These are phyloP conservation scores for Moxostoma hubbsi DNA, from an alignment of 2,797 vertebrate species.

Conservation along the genomic window DNA sequence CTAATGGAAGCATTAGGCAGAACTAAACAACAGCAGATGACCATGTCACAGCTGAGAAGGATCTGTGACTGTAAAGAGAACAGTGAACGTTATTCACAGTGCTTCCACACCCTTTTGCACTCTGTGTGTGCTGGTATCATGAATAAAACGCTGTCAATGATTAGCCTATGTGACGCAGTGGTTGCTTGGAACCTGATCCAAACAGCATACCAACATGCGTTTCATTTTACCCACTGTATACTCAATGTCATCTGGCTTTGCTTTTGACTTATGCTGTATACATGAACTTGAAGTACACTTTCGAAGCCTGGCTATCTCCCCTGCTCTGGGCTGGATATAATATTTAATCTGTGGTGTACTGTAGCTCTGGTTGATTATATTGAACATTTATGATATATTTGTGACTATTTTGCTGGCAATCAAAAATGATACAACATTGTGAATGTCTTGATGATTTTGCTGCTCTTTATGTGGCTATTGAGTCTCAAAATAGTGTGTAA, in stretches of 20 bases:
- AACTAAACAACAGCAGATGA: not conserved
- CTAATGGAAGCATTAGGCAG: not conserved
- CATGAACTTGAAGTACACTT: no score
- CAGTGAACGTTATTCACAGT: not conserved
- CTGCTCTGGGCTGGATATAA: not conserved
- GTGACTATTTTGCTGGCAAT: not conserved
- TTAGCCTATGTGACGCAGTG: slow-evolving; percentile 61
- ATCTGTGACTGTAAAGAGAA: slow-evolving; percentile 7
- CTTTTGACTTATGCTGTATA: slow-evolving; percentile 9
- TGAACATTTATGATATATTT: not conserved
- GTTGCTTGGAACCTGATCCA: slow-evolving; percentile 69
- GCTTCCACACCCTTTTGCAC: slow-evolving; percentile 33
- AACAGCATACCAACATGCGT: slow-evolving; percentile 61
- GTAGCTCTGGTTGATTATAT: not conserved
- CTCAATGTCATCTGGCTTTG: slow-evolving; percentile 35
- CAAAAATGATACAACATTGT: no score
- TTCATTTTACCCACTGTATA: slow-evolving; percentile 23
- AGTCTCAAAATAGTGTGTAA: no score
- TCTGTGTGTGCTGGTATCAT: slow-evolving; percentile 41
- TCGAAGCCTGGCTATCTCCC: not conserved
- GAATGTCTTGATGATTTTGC: no score
- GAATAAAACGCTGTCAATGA: slow-evolving; percentile 53
- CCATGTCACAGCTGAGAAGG: slow-evolving; percentile 10
- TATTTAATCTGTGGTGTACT: not conserved
- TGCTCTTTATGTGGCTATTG: no score